Conservation (phyloP, 2,888 invertebrate species). For the Chrysomela aeneicollis region DNA sequence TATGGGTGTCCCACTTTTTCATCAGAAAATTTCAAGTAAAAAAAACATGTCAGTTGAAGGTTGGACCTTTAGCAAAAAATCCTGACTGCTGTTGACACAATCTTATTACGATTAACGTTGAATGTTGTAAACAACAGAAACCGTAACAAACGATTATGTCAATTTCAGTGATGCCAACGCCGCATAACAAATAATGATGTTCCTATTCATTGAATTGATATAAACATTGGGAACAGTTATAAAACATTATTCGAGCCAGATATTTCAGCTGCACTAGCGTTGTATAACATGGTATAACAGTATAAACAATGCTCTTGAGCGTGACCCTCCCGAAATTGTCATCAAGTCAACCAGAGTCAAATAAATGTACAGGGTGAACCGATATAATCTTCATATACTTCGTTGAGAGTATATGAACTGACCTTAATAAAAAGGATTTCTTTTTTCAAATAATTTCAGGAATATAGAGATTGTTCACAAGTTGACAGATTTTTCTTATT, state of each 20-base stretch:
- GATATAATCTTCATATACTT: too few relatives aligned
- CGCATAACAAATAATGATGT: slow-evolving; percentile 20
- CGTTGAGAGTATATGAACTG: too few relatives aligned
- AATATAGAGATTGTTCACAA: too few relatives aligned
- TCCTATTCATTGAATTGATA: slow-evolving; percentile 23
- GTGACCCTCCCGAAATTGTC: not conserved
- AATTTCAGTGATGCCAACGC: slow-evolving; percentile 2
- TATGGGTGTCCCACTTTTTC: too few relatives aligned
- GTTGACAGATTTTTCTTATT: too few relatives aligned
- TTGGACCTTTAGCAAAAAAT: too few relatives aligned
- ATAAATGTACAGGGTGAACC: not conserved
- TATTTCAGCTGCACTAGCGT: not conserved
- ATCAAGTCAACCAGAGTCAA: not conserved
- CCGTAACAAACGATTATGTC: slow-evolving; percentile 3
- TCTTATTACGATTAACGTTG: not conserved
- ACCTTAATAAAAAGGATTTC: too few relatives aligned
- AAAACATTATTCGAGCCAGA: slow-evolving; percentile 8
- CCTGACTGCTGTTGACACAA: not conserved
- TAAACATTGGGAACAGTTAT: slow-evolving; percentile 17
- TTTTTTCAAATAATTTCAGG: too few relatives aligned
- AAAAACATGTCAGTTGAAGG: too few relatives aligned
- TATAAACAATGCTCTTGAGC: slow-evolving; percentile 12
- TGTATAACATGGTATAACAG: slow-evolving; percentile 14
- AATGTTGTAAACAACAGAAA: not conserved
- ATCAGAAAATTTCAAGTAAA: too few relatives aligned